Evolutionary conservation across 2,113 vertebrate genomes (phyloP).

Genomic region (Rhinolophus sinicus): DNA sequence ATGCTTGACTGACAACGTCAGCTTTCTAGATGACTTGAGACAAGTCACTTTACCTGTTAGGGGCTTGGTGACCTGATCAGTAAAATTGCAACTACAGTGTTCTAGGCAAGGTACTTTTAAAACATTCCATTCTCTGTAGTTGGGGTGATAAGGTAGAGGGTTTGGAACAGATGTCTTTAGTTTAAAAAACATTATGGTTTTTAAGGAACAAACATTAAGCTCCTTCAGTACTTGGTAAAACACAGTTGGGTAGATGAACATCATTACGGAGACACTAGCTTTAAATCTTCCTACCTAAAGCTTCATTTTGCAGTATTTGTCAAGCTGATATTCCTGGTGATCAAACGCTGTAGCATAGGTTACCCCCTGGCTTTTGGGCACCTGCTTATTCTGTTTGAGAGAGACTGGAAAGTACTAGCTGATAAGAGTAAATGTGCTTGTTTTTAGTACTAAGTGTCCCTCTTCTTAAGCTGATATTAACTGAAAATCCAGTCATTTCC

Average conservation of each 20-base stretch:
- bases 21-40: slow-evolving; percentile 30
- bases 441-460: not conserved
- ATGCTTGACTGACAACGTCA: not conserved
- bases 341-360: not conserved
- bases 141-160: not conserved
- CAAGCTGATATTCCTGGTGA: not conserved
- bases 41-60: not conserved
- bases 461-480: slow-evolving; percentile 12
- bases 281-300: not conserved
- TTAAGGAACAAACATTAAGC: not conserved
- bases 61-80: not conserved
- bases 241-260: not conserved
- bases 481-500: not conserved
- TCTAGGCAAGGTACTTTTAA: slow-evolving; percentile 34
- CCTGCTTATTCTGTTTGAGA: not conserved
- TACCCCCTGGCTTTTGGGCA: not conserved
- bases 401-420: not conserved
- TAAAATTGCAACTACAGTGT: not conserved
- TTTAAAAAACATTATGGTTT: not conserved
- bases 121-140: not conserved
- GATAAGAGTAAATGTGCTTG: not conserved
- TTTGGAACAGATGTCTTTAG: not conserved
- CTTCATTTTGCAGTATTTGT: slow-evolving; percentile 38
- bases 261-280: not conserved
- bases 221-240: not conserved